phyloP scores from a whole-genome alignment of 2,888 invertebrate genomes.

The Ichneumoninae sp. region DNA sequence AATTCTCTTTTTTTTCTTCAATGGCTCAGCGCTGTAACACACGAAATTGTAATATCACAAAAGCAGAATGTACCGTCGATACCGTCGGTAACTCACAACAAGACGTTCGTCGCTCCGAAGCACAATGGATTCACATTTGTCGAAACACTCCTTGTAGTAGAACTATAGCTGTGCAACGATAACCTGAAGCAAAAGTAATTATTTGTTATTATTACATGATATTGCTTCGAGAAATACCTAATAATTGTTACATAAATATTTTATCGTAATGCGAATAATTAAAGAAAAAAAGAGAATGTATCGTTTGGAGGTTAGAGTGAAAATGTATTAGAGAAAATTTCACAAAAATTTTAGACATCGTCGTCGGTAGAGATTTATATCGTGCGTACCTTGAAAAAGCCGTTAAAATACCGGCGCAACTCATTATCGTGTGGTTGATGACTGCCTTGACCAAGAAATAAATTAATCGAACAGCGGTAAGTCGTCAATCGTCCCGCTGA shows the following conservation, averaged over 20 bases:
- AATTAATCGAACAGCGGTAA: constrained; percentile 27
- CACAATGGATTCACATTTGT: constrained; percentile 77
- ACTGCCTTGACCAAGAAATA: neutral
- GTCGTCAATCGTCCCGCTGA: constrained; percentile 3
- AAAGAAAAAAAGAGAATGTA: neutral
- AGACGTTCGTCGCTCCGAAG: constrained; percentile 80
- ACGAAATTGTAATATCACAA: constrained; percentile 13
- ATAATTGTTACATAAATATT: neutral
- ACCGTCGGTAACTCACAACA: constrained; percentile 79
- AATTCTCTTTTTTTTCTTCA: constrained; percentile 94
- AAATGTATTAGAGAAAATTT: constrained; percentile 47
- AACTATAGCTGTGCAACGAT: constrained; percentile 64
- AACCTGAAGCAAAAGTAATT: constrained; percentile 67
- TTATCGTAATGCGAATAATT: neutral
- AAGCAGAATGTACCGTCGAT: neutral
- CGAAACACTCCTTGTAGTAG: constrained; percentile 76
- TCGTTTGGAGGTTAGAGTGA: neutral
- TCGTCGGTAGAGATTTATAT: neutral
- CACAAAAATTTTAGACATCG: neutral
- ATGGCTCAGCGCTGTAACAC: constrained; percentile 90
- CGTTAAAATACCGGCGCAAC: constrained; percentile 69
- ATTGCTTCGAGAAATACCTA: neutral
- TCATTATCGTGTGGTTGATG: constrained; percentile 52
- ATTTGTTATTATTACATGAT: neutral
- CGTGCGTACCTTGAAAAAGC: constrained; percentile 74